A percentile compares a stretch with the other conserved stretches of the same genome.
These are phyloP conservation scores for Delichon dasypus DNA, from an alignment of 2,797 vertebrate species.

Conservation along the genomic window DNA sequence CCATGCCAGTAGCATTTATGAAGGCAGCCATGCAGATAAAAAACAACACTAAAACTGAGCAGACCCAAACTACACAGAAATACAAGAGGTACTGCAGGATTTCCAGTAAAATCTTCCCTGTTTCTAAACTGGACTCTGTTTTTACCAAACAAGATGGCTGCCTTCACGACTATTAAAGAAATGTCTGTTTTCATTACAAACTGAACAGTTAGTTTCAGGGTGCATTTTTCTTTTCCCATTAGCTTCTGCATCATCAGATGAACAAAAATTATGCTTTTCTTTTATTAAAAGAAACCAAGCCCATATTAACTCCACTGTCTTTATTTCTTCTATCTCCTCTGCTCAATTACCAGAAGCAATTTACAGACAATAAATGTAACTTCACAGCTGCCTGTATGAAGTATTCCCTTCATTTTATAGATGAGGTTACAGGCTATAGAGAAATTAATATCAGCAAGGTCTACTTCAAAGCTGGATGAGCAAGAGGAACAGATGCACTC, in stretches of 20 bases:
- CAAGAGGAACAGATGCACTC: conserved; percentile 46
- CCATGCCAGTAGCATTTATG: not conserved
- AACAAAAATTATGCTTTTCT: conserved; percentile 50
- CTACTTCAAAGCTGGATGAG: conserved; percentile 56
- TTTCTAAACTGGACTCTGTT: not conserved
- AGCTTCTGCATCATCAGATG: not conserved
- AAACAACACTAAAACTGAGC: not conserved
- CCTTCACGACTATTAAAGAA: conserved; percentile 30
- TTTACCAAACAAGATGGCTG: conserved; percentile 57
- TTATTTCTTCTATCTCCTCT: conserved; percentile 59
- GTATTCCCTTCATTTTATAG: conserved; percentile 67
- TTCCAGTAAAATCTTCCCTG: not conserved
- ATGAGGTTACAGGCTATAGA: conserved; percentile 59
- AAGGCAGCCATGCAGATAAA: not conserved
- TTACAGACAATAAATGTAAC: conserved; percentile 69
- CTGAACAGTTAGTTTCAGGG: conserved; percentile 45
- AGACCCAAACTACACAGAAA: not conserved
- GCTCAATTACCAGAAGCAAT: conserved; percentile 68
- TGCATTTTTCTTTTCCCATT: conserved; percentile 36
- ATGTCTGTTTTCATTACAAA: conserved; percentile 37
- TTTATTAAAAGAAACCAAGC: not conserved
- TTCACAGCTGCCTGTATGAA: conserved; percentile 66
- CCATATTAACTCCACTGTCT: conserved; percentile 52
- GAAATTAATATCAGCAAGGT: conserved; percentile 54
- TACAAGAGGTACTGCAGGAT: not conserved